Conservation (phyloP, 2,797 vertebrate genomes). For the Pterois miles region DNA sequence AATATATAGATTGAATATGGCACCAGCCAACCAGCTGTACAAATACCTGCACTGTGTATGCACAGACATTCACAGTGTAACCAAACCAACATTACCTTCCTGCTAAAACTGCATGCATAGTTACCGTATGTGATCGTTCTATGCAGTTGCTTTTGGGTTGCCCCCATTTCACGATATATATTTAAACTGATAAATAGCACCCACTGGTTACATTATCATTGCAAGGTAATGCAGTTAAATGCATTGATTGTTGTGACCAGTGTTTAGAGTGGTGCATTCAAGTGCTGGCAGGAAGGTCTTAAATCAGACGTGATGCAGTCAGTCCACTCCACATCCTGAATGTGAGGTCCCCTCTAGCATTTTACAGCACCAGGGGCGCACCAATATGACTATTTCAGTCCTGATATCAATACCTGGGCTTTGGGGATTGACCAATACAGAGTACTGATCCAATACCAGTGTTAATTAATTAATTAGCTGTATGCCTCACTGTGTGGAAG, state of each 20-base stretch:
- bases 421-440: background rate
- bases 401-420: background rate
- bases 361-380: background rate
- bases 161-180: background rate
- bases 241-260: conserved; percentile 39
- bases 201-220: conserved; percentile 5
- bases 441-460: background rate
- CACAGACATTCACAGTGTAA: background rate
- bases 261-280: conserved; percentile 21
- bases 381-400: background rate
- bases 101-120: background rate
- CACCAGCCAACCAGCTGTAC: background rate
- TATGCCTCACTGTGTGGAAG: background rate
- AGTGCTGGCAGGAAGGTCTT: conserved; percentile 21
- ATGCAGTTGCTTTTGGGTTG: background rate
- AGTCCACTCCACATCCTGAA: background rate
- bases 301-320: conserved; percentile 7
- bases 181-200: conserved; percentile 12
- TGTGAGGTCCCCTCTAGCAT: background rate
- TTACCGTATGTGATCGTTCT: background rate
- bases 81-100: background rate
- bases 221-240: background rate
- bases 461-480: background rate
- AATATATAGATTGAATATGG: background rate
- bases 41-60: background rate